Conservation (phyloP, 2,888 invertebrate genomes). For the Tetragnatha montana region DNA sequence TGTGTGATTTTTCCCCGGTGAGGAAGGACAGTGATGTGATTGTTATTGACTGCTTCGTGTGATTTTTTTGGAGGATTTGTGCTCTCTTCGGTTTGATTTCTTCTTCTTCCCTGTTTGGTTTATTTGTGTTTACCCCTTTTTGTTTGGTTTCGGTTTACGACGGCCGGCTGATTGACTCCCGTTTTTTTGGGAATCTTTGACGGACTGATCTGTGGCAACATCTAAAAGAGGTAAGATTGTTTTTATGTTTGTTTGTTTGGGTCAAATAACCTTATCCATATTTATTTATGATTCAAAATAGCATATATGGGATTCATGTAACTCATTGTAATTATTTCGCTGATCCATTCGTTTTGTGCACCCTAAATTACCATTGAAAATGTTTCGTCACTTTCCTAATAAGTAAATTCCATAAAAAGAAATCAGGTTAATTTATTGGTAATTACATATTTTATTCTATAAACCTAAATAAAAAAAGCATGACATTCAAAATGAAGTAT, state of each 20-base stretch:
- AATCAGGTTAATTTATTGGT: too few relatives aligned
- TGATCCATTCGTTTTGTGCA: too few relatives aligned
- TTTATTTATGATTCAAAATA: too few relatives aligned
- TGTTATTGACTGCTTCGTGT: not conserved
- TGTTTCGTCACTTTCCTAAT: too few relatives aligned
- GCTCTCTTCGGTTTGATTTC: not conserved
- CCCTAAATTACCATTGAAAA: too few relatives aligned
- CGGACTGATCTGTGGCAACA: not conserved
- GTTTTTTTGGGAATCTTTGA: not conserved
- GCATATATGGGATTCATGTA: too few relatives aligned
- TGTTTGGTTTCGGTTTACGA: conserved; percentile 4
- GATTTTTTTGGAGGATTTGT: not conserved
- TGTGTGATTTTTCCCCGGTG: not conserved
- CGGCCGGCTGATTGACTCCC: not conserved
- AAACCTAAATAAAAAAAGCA: too few relatives aligned
- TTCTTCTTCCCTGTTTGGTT: conserved; percentile 17
- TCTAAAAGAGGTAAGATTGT: not conserved
- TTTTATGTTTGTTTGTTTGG: not conserved
- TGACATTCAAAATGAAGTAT: too few relatives aligned
- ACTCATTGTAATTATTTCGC: too few relatives aligned
- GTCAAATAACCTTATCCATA: too few relatives aligned
- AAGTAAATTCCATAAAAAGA: too few relatives aligned
- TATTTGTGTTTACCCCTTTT: not conserved
- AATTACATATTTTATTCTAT: too few relatives aligned
- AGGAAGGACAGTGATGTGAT: not conserved